Base-by-base conservation (phyloP, 2,113 vertebrate genomes). In the Cnemophilus loriae region DNA sequence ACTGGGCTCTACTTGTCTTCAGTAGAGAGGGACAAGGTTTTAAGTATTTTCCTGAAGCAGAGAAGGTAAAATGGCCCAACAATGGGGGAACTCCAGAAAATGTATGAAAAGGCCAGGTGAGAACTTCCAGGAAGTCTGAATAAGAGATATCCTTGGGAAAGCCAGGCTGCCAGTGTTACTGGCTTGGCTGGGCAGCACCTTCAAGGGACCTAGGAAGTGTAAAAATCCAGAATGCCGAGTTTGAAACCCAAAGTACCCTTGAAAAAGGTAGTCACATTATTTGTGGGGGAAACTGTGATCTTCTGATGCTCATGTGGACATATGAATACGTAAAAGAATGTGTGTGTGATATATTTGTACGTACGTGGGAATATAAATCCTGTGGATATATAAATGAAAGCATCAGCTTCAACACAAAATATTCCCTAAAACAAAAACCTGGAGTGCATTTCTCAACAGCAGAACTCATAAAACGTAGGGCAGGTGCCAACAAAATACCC, bases 301-400 rank as follows among this genome's bases (percentile, higher is more conserved):
- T 71, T 80, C 50, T 55, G 24, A 46, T 52, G 53, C 63, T 82
- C 71, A 80, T 64, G 42, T 27, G 53, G 44, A 53, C n/a, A 55
- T 11, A 15, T 0, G 10, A 39, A 70, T 15, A 15, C 42, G 2
- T 11, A 52, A 41, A 49, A 37, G 32, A 41, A 33, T 6, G 8
- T 20, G 8, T n/a, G 18, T 55, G 13, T 37, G 26, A 8, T 78
- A 3, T 28, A 68, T 83, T 59, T 86, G 35, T 68, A 39, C 5
- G 1, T 44, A 60, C 2, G 21, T 67, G 57, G 90, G 60, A 73
- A 59, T 26, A 5, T 3, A 37, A 27, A 39, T 35, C 41, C 61
- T 41, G 14, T 24, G 46, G 28, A 30, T 44, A 50, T 7, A 41
- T 3, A 75, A 88, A 69, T 5, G 42, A 56, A 70, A 64, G 37